A percentile compares a stretch with the other conserved stretches of the same genome.
These are phyloP conservation scores for Drosophila elegans DNA, from an alignment of 1,140 invertebrate species.

Conservation along the genomic window DNA sequence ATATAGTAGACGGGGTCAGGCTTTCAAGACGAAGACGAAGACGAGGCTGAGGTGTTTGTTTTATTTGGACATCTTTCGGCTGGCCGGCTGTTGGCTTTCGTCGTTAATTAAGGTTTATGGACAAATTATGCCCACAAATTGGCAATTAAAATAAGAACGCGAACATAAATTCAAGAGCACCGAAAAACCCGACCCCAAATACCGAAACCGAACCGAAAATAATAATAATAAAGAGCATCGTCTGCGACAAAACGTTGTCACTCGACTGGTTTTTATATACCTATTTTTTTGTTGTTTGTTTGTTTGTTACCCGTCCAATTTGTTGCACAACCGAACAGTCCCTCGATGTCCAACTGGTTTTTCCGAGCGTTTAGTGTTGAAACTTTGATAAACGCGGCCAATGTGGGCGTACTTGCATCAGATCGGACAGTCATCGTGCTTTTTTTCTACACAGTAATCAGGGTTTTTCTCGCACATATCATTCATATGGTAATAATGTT, in stretches of 20 bases:
- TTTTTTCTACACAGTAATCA: no score
- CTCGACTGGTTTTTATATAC: slow-evolving; percentile 57
- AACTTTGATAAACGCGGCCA: slow-evolving; percentile 33
- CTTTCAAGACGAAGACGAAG: slow-evolving; percentile 2
- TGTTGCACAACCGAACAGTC: slow-evolving; percentile 38
- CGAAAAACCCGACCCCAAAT: slow-evolving; percentile 6
- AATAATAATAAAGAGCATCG: slow-evolving; percentile 37
- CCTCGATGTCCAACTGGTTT: slow-evolving; percentile 33
- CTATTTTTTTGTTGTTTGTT: slow-evolving; percentile 4
- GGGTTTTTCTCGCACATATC: no score
- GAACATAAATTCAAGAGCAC: slow-evolving; percentile 76
- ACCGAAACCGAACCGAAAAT: slow-evolving; percentile 28
- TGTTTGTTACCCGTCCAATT: slow-evolving; percentile 30
- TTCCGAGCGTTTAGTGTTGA: slow-evolving; percentile 30
- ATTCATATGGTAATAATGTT: neutral
- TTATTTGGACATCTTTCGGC: slow-evolving; percentile 80
- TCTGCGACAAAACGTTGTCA: slow-evolving; percentile 69
- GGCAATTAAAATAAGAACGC: slow-evolving; percentile 83
- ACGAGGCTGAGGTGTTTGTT: slow-evolving; percentile 70
- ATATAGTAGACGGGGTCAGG: slow-evolving; percentile 31
- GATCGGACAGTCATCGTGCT: slow-evolving; percentile 2
- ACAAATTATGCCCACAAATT: slow-evolving; percentile 83
- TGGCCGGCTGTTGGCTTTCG: slow-evolving; percentile 69
- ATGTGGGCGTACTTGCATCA: slow-evolving; percentile 43
- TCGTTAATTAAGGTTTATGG: slow-evolving; percentile 83